These are phyloP conservation scores for Sphenopsis melanotis DNA, from an alignment of 2,797 vertebrate genomes.

Conservation along the genomic window DNA sequence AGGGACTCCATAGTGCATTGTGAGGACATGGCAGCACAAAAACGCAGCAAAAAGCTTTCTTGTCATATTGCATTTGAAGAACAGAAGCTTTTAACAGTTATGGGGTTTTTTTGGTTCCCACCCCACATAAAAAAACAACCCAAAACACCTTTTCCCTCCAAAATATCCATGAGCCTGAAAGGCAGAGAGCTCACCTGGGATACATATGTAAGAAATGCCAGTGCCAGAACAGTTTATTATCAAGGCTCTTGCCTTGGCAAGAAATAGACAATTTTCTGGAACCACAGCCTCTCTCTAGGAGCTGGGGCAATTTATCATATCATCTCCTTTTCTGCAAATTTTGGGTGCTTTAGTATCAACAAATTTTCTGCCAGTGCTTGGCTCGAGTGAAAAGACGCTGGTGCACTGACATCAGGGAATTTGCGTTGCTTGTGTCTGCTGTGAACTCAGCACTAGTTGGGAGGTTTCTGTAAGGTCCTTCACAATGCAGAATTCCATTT, in stretches of 20 bases:
- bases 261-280: neutral
- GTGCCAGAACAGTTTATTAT: neutral
- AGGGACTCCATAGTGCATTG: neutral
- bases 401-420: neutral
- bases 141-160: neutral
- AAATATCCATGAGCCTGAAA: neutral
- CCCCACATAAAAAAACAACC: accelerated
- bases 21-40: neutral
- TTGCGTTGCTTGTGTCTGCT: neutral
- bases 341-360: neutral
- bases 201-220: neutral
- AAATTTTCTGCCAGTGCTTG: neutral
- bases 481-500: neutral
- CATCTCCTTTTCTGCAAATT: neutral
- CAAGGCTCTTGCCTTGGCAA: neutral
- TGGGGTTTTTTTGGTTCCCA: accelerated
- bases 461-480: neutral
- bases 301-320: neutral
- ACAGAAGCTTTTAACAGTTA: neutral
- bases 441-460: neutral
- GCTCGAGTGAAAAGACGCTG: neutral
- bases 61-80: neutral
- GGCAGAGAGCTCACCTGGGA: neutral
- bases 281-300: neutral
- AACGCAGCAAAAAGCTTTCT: neutral